Base-by-base conservation (phyloP, 2,797 vertebrate species). In the Eleutherodactylus coqui region DNA sequence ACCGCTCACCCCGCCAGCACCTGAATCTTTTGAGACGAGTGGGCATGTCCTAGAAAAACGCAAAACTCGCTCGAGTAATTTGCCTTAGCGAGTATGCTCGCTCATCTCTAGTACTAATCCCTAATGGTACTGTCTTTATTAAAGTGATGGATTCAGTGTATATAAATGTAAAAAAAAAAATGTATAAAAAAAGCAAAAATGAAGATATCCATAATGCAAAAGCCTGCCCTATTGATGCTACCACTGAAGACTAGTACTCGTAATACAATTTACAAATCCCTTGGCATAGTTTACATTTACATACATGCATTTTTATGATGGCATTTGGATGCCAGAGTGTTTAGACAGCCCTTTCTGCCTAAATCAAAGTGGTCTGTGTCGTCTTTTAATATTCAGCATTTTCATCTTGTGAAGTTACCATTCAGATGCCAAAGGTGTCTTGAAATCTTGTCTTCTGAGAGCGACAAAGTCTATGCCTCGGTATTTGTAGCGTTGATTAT, bases 261-360 rank as follows among this genome's bases (percentile, higher is more conserved):
- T 79, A 64, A 79, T 32, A 79, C 34, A 62, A 79, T 62, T 79
- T 79, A 21, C 77, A 41, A 45, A 62, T 81, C 62, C 62, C 29
- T 51, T 69, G 43, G 45, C 62, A 67, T 38, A 81, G 11, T 36
- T 27, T 24, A 5, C 0, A 69, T 81, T 67, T 81, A 69, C 62
- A 81, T 81, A 45, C 41, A 78, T 78, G 53, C 53, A 78, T 78
- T 78, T 78, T 78, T 34, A 36, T 78, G 53, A 41, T 24, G 75
- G 53, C 36, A 41, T 78, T 78, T 80, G 38, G 24, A 64, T 80
- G 38, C 58, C 41, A 47, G 38, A 14, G 58, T 64, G 38, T 13
- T 62, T 29, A 27, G 36, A 55, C 55, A 45, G 77, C 38, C 64
- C 79, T 49, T 69, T 34, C 21, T 51, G 36, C 19, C 10, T 13